Evolutionary conservation across 2,797 vertebrate species (phyloP), one percentile per base, ranked within the genome.

Genomic region (Cheirogaleus major): DNA sequence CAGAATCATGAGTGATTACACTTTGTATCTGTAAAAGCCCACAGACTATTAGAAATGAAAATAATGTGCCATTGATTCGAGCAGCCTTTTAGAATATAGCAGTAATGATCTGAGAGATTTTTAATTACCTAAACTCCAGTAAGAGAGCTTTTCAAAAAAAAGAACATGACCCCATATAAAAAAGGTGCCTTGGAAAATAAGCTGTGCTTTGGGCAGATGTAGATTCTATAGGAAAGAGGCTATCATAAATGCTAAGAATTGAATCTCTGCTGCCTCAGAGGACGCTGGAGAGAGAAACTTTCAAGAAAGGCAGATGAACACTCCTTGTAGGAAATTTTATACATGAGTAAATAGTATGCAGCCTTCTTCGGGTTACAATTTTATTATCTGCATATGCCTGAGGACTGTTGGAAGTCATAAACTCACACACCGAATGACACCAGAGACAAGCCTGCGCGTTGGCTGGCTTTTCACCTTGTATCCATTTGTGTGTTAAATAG

Each of bases 1-100:
- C 27, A 93, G 96, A 98, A 96, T 95, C 57, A 2, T 96, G 86
- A 96, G 67, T 96, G 95, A 95, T 96, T 97, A 95, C 38, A 63
- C 94, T 91, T 43, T 89, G 2, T 94, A 55, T 70, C 65, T 97
- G 89, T 85, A 76, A 52, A 98, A 98, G 84, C 79, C 76, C 95
- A 88, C 59, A 80, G 93, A 57, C 92, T 59, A 55, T 52, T 93
- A 38, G 92, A 96, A 96, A n/a, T 93, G 92, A 96, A 98, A 89
- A 85, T 45, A 96, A 17, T 92, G 75, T 96, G 25, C 48, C 95
- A 93, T 91, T 97, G 80, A 93, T 97, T 86, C 57, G 75, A 94
- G 1, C 23, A 97, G 81, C 13, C 38, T 91, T 92, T 92, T 96
- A 94, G 91, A 97, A 90, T 92, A 93, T 15, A 88, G 70, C 41